Evolutionary conservation across 2,113 vertebrate genomes (phyloP).

Genomic region (Anseranas semipalmata): DNA sequence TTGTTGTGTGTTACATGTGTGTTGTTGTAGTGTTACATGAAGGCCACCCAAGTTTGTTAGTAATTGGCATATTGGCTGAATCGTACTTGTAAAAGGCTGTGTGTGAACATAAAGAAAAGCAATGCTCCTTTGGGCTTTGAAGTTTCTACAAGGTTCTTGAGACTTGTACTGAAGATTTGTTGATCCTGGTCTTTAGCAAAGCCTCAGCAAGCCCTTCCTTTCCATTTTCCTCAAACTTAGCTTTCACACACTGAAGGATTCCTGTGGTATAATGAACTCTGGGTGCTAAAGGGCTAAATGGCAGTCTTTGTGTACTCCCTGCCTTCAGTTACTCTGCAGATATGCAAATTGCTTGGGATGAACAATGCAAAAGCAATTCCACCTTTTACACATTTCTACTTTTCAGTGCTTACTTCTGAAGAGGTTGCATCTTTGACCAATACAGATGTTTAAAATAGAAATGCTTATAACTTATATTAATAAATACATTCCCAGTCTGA

Average conservation of each 20-base stretch:
- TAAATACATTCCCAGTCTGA: not conserved
- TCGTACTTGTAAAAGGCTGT: not conserved
- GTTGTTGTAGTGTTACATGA: not conserved
- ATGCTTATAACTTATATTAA: not conserved
- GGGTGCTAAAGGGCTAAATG: not conserved
- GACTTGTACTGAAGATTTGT: not conserved
- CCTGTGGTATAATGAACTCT: not conserved
- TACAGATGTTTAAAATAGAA: not conserved
- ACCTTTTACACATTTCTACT: not conserved
- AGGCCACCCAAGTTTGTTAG: not conserved
- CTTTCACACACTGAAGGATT: not conserved
- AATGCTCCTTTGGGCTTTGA: not conserved
- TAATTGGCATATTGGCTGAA: not conserved
- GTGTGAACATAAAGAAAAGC: not conserved
- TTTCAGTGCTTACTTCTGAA: not conserved
- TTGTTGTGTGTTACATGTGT: too few species aligned
- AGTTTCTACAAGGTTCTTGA: not conserved
- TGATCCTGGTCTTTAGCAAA: not conserved
- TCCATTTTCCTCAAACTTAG: not conserved
- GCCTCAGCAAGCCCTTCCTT: not conserved
- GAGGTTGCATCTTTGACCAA: not conserved
- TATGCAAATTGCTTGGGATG: not conserved
- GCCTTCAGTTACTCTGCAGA: not conserved
- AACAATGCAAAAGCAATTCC: not conserved
- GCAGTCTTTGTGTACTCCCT: not conserved